Evolutionary conservation across 2,888 invertebrate genomes (phyloP), one percentile per base, ranked within the genome.

Genomic region (Galerucella nymphaeae): DNA sequence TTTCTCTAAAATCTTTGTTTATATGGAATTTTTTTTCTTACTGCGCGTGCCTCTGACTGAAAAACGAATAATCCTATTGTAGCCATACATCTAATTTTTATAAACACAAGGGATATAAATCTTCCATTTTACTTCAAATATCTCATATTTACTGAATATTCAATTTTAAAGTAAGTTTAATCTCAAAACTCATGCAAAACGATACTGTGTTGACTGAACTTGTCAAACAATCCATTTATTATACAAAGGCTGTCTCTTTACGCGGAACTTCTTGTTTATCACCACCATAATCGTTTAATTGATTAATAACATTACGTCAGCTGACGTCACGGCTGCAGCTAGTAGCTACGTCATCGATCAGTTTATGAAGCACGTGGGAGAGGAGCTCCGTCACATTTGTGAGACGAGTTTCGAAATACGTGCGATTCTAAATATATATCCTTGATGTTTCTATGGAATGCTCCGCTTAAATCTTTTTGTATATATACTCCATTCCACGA

Each of bases 321-420:
- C 16, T 41, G 68, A 69, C 68, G 68, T 69, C 68, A 69, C 68
- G 48, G 30, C 11, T 48, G 48, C 30, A 13, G 30, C 53, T 69
- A 62, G 48, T 30, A 13, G 30, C 53, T 69, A 62, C 68, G 62
- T 23, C 48, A 69, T 69, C 42, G 53, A 69, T 62, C 42, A 16
- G 18, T 62, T 42, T n/a, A 13, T 41, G 13, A n/a, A 18, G 6
- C 18, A 18, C 42, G 42, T 42, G 61, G 42, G 61, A 62, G 68
- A 20, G 50, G 20, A 53, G 41, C 50, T 20, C 9, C 53, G 42
- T 14, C 18, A 41, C 55, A n/a, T 50, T 30, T 14, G 48, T 38
- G 2, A 14, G 53, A 18, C 50, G 50, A 13, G 18, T 16, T 50
- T 53, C 18, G 50, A 50, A 50, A 50, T 50, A 50, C 16, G 18